Conservation (phyloP, 2,797 vertebrate genomes). For the Sternarchorhynchus goeldii region DNA sequence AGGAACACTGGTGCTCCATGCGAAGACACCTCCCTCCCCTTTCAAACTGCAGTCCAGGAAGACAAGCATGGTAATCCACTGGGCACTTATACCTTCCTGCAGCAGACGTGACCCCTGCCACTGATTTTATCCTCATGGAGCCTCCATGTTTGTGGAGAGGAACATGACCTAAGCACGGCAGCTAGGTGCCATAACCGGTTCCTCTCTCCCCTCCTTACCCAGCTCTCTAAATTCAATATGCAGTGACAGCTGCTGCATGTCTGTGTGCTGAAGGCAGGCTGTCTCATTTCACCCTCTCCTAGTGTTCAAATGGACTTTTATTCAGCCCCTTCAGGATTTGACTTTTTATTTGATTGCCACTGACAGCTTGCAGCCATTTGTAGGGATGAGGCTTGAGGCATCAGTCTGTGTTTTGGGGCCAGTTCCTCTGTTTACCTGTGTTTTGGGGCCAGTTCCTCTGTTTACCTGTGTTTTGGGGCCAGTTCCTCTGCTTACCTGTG, state of each 20-base stretch:
- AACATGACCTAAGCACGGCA: conserved; percentile 36
- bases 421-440: neutral
- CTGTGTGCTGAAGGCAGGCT: conserved; percentile 31
- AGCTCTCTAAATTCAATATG: conserved; percentile 48
- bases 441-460: too few species aligned
- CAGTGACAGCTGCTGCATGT: conserved; percentile 44
- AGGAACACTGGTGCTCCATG: neutral
- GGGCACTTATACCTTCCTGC: conserved; percentile 18
- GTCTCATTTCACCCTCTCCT: conserved; percentile 43
- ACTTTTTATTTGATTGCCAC: conserved; percentile 25
- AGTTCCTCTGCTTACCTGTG: too few species aligned
- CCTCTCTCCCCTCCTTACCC: conserved; percentile 26
- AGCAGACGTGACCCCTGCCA: conserved; percentile 21
- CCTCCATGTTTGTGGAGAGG: conserved; percentile 32
- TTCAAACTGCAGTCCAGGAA: neutral
- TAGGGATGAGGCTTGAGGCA: neutral
- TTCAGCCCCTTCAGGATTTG: conserved; percentile 22
- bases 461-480: too few species aligned
- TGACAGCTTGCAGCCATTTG: conserved; percentile 9
- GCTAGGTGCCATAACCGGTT: conserved; percentile 49
- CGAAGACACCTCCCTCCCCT: neutral
- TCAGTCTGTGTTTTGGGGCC: neutral
- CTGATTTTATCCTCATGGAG: conserved; percentile 23
- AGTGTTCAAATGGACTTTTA: conserved; percentile 39
- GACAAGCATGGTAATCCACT: conserved; percentile 13